phyloP scores from a whole-genome alignment of 2,113 vertebrate species.

The Cranoglanis bouderius region DNA sequence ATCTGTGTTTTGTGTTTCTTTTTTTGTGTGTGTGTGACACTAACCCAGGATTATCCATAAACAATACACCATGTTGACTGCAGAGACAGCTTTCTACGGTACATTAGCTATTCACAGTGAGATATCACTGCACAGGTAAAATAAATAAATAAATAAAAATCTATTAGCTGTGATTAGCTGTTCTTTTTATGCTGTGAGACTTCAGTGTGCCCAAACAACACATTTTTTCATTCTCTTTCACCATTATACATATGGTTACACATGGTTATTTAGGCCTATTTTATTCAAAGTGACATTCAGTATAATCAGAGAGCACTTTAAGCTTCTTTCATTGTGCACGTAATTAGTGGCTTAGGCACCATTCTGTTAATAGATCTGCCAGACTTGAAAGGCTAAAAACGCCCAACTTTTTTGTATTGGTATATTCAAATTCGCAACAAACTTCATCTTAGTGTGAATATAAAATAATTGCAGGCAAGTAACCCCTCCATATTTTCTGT shows the following conservation, averaged over 20 bases:
- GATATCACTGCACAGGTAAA: conserved; percentile 51
- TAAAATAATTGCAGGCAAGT: not conserved
- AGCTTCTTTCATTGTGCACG: conserved; percentile 45
- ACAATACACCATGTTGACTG: conserved; percentile 34
- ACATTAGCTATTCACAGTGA: conserved; percentile 54
- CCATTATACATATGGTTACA: conserved; percentile 30
- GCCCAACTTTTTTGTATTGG: not conserved
- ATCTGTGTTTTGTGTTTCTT: not conserved
- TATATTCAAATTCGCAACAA: not conserved
- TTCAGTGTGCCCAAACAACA: conserved; percentile 48
- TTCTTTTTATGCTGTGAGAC: conserved; percentile 49
- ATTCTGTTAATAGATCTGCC: conserved; percentile 44
- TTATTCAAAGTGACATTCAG: conserved; percentile 44
- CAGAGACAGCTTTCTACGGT: conserved; percentile 46
- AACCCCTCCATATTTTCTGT: not conserved
- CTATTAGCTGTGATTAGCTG: conserved; percentile 53
- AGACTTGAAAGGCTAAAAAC: conserved; percentile 34
- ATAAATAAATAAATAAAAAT: conserved; percentile 29
- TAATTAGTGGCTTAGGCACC: conserved; percentile 56
- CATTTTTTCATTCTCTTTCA: conserved; percentile 30
- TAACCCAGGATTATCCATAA: conserved; percentile 20
- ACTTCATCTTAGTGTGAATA: not conserved
- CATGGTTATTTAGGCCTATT: conserved; percentile 32
- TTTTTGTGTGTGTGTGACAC: not conserved
- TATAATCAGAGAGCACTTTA: conserved; percentile 45